phyloP scores from a whole-genome alignment of 2,113 vertebrate genomes.

The Notarius quadriscutis region DNA sequence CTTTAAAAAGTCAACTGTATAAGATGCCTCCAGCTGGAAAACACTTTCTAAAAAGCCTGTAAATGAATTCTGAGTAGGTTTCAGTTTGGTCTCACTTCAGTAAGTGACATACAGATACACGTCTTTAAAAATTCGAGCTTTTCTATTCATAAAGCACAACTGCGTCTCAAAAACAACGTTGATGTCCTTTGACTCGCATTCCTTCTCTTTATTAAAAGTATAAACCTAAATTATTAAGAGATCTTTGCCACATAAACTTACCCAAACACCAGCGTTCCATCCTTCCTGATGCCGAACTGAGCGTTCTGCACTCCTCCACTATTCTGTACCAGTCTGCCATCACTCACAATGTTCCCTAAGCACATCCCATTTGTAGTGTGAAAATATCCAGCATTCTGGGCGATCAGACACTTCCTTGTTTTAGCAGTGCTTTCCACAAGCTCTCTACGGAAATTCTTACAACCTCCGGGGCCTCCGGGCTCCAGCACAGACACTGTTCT shows the following conservation, averaged over 20 bases:
- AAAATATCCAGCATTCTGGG: conserved; percentile 93
- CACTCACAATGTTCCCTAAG: conserved; percentile 87
- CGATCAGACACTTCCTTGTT: conserved; percentile 74
- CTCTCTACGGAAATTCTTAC: conserved; percentile 58
- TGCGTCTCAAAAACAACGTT: not conserved
- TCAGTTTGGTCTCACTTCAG: too few species aligned
- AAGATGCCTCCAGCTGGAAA: too few species aligned
- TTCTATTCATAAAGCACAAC: not conserved
- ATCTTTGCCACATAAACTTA: conserved; percentile 65
- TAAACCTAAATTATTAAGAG: not conserved
- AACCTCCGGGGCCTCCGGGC: conserved; percentile 80
- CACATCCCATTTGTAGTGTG: conserved; percentile 63
- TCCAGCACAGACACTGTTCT: conserved; percentile 85
- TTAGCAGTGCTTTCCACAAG: conserved; percentile 77
- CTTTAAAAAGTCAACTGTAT: too few species aligned
- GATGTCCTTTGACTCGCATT: too few species aligned
- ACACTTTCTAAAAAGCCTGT: too few species aligned
- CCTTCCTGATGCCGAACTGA: conserved; percentile 90
- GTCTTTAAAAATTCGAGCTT: too few species aligned
- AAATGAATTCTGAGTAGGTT: too few species aligned
- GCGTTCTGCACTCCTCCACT: conserved; percentile 86
- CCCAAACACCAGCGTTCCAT: conserved; percentile 92
- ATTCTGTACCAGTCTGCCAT: conserved; percentile 74
- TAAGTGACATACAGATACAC: too few species aligned
- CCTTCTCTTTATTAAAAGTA: not conserved